These are phyloP conservation scores for Coelopa pilipes DNA, from an alignment of 2,888 invertebrate species.

Conservation along the genomic window DNA sequence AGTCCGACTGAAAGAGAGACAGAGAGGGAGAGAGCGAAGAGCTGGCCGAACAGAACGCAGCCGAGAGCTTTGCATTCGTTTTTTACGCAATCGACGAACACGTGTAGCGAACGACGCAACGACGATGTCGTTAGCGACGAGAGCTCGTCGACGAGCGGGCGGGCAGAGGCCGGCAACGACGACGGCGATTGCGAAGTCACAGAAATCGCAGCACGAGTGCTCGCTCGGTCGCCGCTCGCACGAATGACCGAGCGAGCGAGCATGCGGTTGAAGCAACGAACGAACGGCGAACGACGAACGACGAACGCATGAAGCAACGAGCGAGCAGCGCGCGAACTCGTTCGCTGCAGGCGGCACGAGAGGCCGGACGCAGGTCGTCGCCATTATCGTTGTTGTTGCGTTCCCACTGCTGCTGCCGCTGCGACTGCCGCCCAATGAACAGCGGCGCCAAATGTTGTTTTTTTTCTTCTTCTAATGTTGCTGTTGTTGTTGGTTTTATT, in stretches of 20 bases:
- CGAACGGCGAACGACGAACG: not conserved
- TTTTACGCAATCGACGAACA: slow-evolving; percentile 58
- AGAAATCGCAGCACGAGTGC: slow-evolving; percentile 16
- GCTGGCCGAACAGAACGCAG: not conserved
- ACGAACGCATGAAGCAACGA: not conserved
- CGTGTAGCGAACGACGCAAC: slow-evolving; percentile 50
- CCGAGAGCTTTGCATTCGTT: not conserved
- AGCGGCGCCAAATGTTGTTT: slow-evolving; percentile 24
- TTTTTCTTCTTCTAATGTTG: slow-evolving; percentile 15
- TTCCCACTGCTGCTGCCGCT: not conserved
- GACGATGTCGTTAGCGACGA: slow-evolving; percentile 35
- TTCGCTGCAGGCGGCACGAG: not conserved
- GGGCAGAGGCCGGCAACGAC: not conserved
- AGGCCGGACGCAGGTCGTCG: not conserved
- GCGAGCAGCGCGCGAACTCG: not conserved
- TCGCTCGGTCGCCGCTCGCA: not conserved
- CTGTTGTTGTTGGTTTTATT: slow-evolving; percentile 28
- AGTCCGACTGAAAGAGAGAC: not conserved
- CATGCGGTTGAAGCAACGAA: not conserved
- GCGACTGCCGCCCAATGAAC: slow-evolving; percentile 18
- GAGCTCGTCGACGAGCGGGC: slow-evolving; percentile 41
- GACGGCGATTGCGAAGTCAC: slow-evolving; percentile 20
- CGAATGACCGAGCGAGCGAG: not conserved
- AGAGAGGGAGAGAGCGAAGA: slow-evolving; percentile 19
- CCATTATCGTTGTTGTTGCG: not conserved